Percentiles rank a stretch among this genome's conserved stretches.
Evolutionary conservation across 2,797 vertebrate species (phyloP).

Genomic region (Sarcophilus harrisii): DNA sequence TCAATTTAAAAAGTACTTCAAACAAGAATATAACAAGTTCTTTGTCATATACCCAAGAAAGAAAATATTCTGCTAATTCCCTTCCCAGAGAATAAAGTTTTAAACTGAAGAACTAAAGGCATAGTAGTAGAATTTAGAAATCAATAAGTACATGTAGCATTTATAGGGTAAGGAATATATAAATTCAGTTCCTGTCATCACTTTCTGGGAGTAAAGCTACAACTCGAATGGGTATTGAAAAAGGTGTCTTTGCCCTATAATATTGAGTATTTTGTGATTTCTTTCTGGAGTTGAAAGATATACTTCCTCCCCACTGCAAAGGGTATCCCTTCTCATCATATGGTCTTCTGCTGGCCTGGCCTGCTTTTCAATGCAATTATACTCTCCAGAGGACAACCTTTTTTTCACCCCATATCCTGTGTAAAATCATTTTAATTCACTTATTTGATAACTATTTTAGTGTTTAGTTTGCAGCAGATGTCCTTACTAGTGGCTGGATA

Average conservation of each 20-base stretch:
- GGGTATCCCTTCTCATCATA: not conserved
- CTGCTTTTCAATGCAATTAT: not conserved
- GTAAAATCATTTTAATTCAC: not conserved
- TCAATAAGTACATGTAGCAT: not conserved
- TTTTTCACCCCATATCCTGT: not conserved
- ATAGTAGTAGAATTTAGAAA: not conserved
- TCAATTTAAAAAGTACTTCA: not conserved
- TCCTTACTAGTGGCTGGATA: not conserved
- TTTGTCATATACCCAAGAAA: not conserved
- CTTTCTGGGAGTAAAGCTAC: not conserved
- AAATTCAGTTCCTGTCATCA: not conserved
- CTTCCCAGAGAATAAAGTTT: not conserved
- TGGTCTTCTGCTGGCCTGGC: no score
- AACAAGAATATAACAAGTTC: not conserved
- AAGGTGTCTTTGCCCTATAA: not conserved
- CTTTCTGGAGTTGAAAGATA: not conserved
- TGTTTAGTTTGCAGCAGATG: not conserved
- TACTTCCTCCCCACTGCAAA: not conserved
- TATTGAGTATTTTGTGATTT: not conserved
- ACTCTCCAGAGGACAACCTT: not conserved
- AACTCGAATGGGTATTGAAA: not conserved
- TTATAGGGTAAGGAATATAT: not conserved
- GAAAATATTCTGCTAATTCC: not conserved
- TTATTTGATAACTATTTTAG: not conserved
- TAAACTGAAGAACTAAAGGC: not conserved